Percentiles rank a stretch among this genome's conserved stretches.
Conservation (phyloP, 2,797 vertebrate species). For the Crenichthys baileyi region DNA sequence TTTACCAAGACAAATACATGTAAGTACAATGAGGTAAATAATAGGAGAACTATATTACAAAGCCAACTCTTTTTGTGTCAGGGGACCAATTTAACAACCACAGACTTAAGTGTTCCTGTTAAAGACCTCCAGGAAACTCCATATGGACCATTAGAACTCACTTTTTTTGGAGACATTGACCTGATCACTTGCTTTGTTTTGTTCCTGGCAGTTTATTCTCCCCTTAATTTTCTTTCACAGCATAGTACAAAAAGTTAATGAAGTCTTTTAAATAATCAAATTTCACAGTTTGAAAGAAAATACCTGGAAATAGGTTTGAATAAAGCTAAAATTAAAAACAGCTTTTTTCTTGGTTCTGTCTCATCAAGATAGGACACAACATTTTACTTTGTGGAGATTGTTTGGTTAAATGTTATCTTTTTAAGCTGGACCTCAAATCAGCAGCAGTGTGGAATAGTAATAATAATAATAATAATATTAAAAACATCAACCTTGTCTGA, state of each 20-base stretch:
- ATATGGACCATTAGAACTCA: constrained; percentile 24
- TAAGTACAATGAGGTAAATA: neutral
- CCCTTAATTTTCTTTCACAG: neutral
- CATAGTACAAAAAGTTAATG: constrained; percentile 10
- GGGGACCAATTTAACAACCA: constrained; percentile 9
- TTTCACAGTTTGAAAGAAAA: neutral
- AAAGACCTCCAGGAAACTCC: constrained; percentile 37
- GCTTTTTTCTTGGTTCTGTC: neutral
- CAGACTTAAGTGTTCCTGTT: constrained; percentile 21
- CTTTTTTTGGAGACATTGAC: constrained; percentile 40
- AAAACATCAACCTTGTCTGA: constrained; percentile 23
- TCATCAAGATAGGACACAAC: neutral
- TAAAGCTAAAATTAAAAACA: neutral
- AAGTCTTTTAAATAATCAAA: neutral
- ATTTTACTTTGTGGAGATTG: neutral
- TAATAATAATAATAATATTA: constrained; percentile 27
- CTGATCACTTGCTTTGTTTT: constrained; percentile 42
- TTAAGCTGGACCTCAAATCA: neutral
- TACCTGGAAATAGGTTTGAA: neutral
- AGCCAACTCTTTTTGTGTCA: constrained; percentile 2
- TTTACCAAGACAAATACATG: neutral
- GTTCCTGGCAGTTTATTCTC: constrained; percentile 2
- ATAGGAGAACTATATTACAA: neutral
- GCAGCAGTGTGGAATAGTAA: neutral
- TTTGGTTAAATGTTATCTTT: neutral